Conservation (phyloP, 2,888 invertebrate species). For the Eupeodes luniger region DNA sequence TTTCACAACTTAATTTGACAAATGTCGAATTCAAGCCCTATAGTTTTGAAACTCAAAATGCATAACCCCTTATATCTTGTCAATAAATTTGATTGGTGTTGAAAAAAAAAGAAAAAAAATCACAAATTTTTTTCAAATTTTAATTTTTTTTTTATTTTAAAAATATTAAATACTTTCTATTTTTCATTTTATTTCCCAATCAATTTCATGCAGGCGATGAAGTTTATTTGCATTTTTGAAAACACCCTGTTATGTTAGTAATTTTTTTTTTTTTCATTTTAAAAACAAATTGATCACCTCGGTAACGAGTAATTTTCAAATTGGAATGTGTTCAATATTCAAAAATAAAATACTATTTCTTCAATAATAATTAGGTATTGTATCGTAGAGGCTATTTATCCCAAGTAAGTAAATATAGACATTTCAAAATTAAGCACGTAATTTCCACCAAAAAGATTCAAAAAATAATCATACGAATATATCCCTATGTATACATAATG, state of each 20-base stretch:
- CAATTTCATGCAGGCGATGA: background rate
- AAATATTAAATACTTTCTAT: no score
- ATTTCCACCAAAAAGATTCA: background rate
- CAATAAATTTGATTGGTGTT: no score
- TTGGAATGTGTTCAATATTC: background rate
- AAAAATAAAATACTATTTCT: slow-evolving; percentile 5
- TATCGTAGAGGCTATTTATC: background rate
- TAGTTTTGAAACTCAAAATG: no score
- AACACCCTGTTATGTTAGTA: background rate
- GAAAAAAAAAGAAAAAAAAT: no score
- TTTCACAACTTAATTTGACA: no score
- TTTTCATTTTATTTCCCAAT: no score
- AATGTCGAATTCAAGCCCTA: no score
- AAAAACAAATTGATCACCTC: background rate
- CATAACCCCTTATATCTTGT: no score
- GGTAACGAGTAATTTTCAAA: background rate
- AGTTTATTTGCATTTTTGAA: background rate
- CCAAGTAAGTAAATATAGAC: background rate
- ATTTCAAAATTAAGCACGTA: slow-evolving; percentile 11
- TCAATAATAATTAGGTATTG: background rate
- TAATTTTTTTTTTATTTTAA: no score
- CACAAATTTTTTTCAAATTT: no score
- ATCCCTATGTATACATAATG: background rate
- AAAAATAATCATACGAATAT: background rate
- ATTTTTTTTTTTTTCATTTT: background rate